Conservation (phyloP, 2,888 invertebrate species). For the Cephus pygmeus region DNA sequence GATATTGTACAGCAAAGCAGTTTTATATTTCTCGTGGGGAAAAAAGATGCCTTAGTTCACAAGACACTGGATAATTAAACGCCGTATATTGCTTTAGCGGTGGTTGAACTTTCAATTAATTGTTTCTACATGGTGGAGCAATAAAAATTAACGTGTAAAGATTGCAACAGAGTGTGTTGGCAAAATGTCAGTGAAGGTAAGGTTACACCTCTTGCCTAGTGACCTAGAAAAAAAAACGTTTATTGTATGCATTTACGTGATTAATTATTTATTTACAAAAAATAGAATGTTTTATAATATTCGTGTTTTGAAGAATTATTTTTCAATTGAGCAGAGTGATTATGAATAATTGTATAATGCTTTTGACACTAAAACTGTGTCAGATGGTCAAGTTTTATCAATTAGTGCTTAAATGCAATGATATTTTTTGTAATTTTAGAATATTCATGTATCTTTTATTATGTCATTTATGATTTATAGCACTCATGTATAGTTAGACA, state of each 20-base stretch:
- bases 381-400: neutral
- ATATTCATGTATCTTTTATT: neutral
- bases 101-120: neutral
- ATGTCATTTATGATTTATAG: neutral
- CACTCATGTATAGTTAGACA: neutral
- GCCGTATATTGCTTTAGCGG: neutral
- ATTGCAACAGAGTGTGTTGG: constrained; percentile 39
- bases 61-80: neutral
- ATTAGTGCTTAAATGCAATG: neutral
- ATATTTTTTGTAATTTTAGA: neutral
- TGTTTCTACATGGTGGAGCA: neutral
- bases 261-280: neutral
- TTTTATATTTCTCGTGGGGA: constrained; percentile 9
- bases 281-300: neutral
- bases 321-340: neutral
- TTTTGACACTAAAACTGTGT: neutral
- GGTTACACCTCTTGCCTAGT: constrained; percentile 17
- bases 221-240: neutral
- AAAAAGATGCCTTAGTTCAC: neutral
- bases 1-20: constrained; percentile 25
- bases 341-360: neutral
- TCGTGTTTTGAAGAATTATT: neutral
- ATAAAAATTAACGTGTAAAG: constrained; percentile 28
- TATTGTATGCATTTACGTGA: neutral
- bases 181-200: constrained; percentile 64